phyloP scores from a whole-genome alignment of 2,888 invertebrate species.

The Caenorhabditis drosophilae region DNA sequence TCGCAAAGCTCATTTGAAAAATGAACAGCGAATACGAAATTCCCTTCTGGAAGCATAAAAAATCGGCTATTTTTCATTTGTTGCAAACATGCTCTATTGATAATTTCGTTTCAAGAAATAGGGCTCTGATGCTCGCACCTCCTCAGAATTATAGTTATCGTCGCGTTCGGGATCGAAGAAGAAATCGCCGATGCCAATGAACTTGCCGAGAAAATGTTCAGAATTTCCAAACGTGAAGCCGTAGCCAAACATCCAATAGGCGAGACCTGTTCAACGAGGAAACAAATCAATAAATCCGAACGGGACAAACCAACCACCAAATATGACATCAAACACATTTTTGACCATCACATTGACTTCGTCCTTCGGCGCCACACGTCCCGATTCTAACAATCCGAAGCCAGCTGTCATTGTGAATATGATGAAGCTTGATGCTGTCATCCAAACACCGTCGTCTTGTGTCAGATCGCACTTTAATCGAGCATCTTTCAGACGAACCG shows the following conservation, averaged over 20 bases:
- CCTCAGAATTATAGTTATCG: constrained; percentile 32
- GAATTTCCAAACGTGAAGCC: constrained; percentile 82
- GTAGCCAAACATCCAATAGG: constrained; percentile 93
- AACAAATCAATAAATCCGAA: too few relatives aligned
- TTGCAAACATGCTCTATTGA: too few relatives aligned
- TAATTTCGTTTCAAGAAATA: too few relatives aligned
- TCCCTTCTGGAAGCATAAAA: constrained; percentile 27
- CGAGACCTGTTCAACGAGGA: too few relatives aligned
- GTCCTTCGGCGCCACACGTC: constrained; percentile 60
- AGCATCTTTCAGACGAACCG: constrained; percentile 20
- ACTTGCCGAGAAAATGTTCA: constrained; percentile 21
- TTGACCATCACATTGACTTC: constrained; percentile 83
- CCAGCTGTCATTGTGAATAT: constrained; percentile 65
- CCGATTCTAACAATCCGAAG: constrained; percentile 54
- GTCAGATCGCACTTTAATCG: constrained; percentile 18
- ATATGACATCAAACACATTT: constrained; percentile 83
- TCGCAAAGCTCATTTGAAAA: constrained; percentile 65
- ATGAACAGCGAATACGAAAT: constrained; percentile 56
- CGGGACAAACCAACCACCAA: too few relatives aligned
- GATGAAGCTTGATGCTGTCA: constrained; percentile 55
- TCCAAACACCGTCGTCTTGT: constrained; percentile 63
- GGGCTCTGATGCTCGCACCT: too few relatives aligned
- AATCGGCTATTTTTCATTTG: too few relatives aligned
- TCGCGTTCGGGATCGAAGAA: constrained; percentile 59
- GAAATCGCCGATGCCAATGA: constrained; percentile 56